Percentiles rank a stretch among this genome's conserved stretches.
Conservation (phyloP, 2,888 invertebrate species). For the Nemapogon koenigi region DNA sequence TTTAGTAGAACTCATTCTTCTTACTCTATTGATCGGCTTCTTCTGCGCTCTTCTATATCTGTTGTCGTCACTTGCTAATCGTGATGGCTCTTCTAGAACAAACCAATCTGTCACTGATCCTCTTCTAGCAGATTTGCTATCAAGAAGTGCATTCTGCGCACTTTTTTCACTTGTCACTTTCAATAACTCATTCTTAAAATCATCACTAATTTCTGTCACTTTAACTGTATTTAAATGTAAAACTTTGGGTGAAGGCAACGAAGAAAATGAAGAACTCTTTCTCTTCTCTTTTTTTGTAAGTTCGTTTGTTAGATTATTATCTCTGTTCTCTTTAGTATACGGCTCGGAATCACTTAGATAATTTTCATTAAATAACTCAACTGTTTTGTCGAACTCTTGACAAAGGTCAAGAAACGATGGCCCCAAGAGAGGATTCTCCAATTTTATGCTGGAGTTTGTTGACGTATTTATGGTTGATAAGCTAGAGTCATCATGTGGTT, state of each 20-base stretch:
- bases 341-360: slow-evolving; percentile 53
- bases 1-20: slow-evolving; percentile 57
- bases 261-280: slow-evolving; percentile 43
- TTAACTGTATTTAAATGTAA: slow-evolving; percentile 34
- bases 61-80: slow-evolving; percentile 26
- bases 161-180: slow-evolving; percentile 29
- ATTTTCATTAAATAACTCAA: slow-evolving; percentile 51
- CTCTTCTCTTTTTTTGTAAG: slow-evolving; percentile 32
- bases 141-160: slow-evolving; percentile 15
- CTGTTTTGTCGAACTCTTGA: slow-evolving; percentile 45
- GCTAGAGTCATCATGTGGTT: slow-evolving; percentile 25
- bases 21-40: slow-evolving; percentile 41
- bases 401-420: slow-evolving; percentile 41
- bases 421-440: slow-evolving; percentile 10
- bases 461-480: slow-evolving; percentile 40
- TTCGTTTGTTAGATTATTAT: slow-evolving; percentile 13
- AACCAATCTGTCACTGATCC: slow-evolving; percentile 58
- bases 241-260: slow-evolving; percentile 44
- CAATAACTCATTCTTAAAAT: slow-evolving; percentile 37
- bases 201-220: slow-evolving; percentile 42
- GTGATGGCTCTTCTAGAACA: slow-evolving; percentile 39
- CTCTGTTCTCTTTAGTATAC: slow-evolving; percentile 33
- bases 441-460: slow-evolving; percentile 33
- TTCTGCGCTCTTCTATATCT: slow-evolving; percentile 43
- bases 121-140: slow-evolving; percentile 26